Evolutionary conservation across 2,113 vertebrate species (phyloP).

Genomic region (Ondatra zibethicus): DNA sequence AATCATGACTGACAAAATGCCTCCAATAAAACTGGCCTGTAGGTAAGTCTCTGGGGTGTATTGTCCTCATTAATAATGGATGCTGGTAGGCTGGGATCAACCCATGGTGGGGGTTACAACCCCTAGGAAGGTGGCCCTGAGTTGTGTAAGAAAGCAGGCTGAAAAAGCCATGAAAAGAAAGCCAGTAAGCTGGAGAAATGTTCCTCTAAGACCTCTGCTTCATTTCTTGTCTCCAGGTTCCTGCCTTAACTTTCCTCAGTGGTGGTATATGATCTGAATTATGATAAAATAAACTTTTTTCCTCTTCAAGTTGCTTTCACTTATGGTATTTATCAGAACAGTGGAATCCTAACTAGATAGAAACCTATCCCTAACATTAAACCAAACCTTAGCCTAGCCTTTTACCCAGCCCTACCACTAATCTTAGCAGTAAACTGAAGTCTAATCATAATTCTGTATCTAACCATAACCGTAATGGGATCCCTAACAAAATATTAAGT

Average conservation of each 20-base stretch:
- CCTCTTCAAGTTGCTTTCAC: background rate
- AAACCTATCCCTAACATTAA: background rate
- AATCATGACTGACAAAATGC: background rate
- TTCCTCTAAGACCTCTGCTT: background rate
- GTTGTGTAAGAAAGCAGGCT: background rate
- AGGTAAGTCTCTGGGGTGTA: background rate
- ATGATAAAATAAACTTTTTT: background rate
- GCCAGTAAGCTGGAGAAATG: background rate
- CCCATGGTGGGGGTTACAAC: background rate
- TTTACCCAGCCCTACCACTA: background rate
- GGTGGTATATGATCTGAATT: background rate
- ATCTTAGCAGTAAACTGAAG: background rate
- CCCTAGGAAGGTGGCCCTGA: background rate
- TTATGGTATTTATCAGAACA: background rate
- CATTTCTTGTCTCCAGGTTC: background rate
- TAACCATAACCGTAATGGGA: background rate
- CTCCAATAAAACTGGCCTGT: background rate
- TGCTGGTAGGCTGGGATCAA: background rate
- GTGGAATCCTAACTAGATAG: background rate
- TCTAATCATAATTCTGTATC: background rate
- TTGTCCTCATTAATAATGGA: background rate
- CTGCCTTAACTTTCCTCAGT: background rate
- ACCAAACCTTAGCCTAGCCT: background rate
- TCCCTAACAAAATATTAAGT: background rate
- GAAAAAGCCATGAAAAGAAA: background rate